These are phyloP conservation scores for Silurus meridionalis DNA, from an alignment of 2,113 vertebrate species.

Conservation along the genomic window DNA sequence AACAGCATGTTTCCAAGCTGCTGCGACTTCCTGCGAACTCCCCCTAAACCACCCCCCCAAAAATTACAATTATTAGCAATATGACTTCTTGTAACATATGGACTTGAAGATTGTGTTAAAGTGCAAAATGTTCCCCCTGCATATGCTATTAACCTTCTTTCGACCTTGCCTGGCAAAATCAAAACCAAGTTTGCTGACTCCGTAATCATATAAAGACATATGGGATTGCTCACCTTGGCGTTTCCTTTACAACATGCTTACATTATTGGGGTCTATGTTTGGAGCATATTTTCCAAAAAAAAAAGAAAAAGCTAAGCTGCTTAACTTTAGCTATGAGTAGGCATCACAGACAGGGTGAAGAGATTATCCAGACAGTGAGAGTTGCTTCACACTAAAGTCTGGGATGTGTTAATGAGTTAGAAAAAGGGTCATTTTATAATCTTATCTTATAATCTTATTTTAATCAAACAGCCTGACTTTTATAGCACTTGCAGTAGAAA, in stretches of 20 bases:
- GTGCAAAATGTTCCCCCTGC: not conserved
- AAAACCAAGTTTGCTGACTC: not conserved
- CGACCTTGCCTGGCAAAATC: constrained; percentile 13
- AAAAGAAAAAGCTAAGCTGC: constrained; percentile 9
- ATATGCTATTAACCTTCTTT: constrained; percentile 14
- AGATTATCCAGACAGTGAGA: constrained; percentile 32
- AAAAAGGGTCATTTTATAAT: constrained; percentile 10
- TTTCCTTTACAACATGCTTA: constrained; percentile 4
- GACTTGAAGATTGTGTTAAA: constrained; percentile 5
- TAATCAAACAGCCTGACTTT: not conserved
- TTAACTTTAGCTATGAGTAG: constrained; percentile 32
- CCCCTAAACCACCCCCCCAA: not conserved
- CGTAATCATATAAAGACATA: constrained; percentile 2
- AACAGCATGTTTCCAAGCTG: constrained; percentile 24
- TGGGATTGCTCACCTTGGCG: not conserved
- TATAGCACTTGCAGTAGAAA: not conserved
- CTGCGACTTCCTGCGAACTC: constrained; percentile 15
- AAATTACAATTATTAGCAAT: constrained; percentile 19
- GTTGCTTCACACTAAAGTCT: constrained; percentile 1
- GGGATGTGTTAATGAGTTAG: not conserved
- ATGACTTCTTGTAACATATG: constrained; percentile 19
- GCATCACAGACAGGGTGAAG: constrained; percentile 14
- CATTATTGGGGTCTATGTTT: constrained; percentile 15
- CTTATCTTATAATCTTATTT: not conserved
- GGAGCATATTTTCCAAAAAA: constrained; percentile 5